These are phyloP conservation scores for Caerostris darwini DNA, from an alignment of 1,140 invertebrate genomes.

Conservation along the genomic window DNA sequence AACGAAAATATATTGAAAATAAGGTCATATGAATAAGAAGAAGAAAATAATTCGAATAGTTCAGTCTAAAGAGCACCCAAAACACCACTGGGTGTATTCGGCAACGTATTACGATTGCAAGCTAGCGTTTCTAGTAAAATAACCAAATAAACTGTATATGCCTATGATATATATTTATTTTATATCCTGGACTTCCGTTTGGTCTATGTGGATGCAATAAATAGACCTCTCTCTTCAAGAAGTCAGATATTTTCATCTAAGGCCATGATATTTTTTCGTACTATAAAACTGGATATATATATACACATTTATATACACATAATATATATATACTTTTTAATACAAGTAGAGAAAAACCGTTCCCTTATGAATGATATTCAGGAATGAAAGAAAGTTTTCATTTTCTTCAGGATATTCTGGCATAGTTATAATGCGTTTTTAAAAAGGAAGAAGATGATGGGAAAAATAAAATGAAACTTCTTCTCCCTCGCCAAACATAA, in stretches of 20 bases:
- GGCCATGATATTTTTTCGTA: neutral
- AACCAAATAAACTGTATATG: too few species aligned
- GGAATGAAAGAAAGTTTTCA: conserved; percentile 3
- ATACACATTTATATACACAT: neutral
- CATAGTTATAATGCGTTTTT: neutral
- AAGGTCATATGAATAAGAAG: too few species aligned
- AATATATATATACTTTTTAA: neutral
- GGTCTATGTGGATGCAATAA: neutral
- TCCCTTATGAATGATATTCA: conserved; percentile 9
- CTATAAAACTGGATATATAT: neutral
- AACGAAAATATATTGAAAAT: too few species aligned
- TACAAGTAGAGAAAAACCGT: neutral
- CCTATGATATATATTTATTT: too few species aligned
- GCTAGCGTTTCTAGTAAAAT: too few species aligned
- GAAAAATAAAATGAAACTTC: neutral
- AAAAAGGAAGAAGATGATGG: neutral
- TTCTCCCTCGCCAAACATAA: neutral
- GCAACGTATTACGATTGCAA: too few species aligned
- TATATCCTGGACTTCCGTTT: neutral
- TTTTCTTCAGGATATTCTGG: neutral
- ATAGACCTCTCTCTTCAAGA: neutral
- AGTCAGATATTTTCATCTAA: neutral
- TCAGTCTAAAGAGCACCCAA: too few species aligned
- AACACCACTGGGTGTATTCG: too few species aligned
- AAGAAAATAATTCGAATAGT: too few species aligned